Base-by-base conservation (phyloP, 2,113 vertebrate genomes). In the Pseudopodoces humilis region DNA sequence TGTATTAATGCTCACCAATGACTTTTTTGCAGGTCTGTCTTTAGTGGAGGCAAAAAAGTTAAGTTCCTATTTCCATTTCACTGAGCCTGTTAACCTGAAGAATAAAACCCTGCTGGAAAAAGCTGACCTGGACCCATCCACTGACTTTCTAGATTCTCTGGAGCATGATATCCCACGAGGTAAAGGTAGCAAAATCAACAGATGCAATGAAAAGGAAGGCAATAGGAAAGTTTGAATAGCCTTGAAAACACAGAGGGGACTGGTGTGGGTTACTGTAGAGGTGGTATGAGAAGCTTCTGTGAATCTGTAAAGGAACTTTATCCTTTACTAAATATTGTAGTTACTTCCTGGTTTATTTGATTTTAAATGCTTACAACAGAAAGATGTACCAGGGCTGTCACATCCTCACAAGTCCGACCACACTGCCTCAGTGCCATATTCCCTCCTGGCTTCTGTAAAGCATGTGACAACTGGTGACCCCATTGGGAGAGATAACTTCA, bases 151-250 rank as follows among this genome's bases (percentile, higher is more conserved):
- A 94, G 98, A 99, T 81, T 98, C 97, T 79, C 90, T 99, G 92
- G 98, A 98, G 86, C 97, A 99, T 35, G 99, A 99, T 91, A 95
- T 98, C 69, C 99, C 98, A 67, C 98, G 97, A 98, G 99, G 99
- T 99, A 97, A 98, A 52, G 20, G 35, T 15, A 69, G 64, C 21
- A 90, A 69, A 68, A 80, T 71, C 80, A 84, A 78, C 17, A 71
- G 37, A 63, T 65, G 19, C 17, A 44, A 28, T 52, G n/a, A 86
- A 49, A 86, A 47, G 37, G 37, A 86, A 80, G 7, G 37, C 46
- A 47, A 10, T 10, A 39, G n/a, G 27, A 39, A 64, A 65, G 31
- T 58, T 20, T 44, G 17, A 71, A 33, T 39, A 84, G 27, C 75
- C 22, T 90, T 41, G 55, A 44, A 70, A 90, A 72, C 7, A 15